phyloP scores from a whole-genome alignment of 2,113 vertebrate genomes.

The Rhabdomys dilectus region DNA sequence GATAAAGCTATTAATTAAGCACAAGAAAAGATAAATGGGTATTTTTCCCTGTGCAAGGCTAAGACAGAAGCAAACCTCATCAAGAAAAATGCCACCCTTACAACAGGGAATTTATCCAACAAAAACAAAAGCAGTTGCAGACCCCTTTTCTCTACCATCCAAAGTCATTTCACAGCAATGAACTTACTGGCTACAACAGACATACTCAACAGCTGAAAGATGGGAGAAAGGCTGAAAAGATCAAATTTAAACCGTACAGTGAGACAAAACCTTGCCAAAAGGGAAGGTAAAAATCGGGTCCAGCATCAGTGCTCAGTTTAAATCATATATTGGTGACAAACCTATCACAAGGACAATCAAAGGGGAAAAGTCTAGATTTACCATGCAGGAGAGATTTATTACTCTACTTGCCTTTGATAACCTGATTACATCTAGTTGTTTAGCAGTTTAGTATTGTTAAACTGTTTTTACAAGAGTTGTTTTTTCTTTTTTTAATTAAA shows the following conservation, averaged over 20 bases:
- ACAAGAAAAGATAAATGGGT: slow-evolving; percentile 74
- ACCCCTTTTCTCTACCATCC: slow-evolving; percentile 81
- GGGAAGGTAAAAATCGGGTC: slow-evolving; percentile 85
- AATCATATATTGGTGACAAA: slow-evolving; percentile 88
- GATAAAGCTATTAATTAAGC: slow-evolving; percentile 85
- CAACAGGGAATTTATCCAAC: slow-evolving; percentile 83
- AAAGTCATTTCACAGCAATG: slow-evolving; percentile 85
- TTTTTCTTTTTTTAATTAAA: slow-evolving; percentile 87
- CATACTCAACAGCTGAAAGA: slow-evolving; percentile 83
- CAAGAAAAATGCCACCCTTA: slow-evolving; percentile 87
- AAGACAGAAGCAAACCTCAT: slow-evolving; percentile 80
- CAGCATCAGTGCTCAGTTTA: slow-evolving; percentile 89
- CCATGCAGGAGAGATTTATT: slow-evolving; percentile 93
- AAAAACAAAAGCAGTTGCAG: slow-evolving; percentile 75
- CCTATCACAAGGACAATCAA: slow-evolving; percentile 89
- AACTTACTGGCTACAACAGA: slow-evolving; percentile 82
- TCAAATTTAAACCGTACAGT: slow-evolving; percentile 87
- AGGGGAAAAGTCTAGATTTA: slow-evolving; percentile 89
- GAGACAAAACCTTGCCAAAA: slow-evolving; percentile 86
- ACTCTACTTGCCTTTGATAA: slow-evolving; percentile 93
- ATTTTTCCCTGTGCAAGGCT: slow-evolving; percentile 79
- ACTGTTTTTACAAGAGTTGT: slow-evolving; percentile 89
- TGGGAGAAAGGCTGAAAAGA: slow-evolving; percentile 85
- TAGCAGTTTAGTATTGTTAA: slow-evolving; percentile 94
- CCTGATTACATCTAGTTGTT: slow-evolving; percentile 93